phyloP scores from a whole-genome alignment of 2,888 invertebrate genomes.

The Cosmia trapezina region DNA sequence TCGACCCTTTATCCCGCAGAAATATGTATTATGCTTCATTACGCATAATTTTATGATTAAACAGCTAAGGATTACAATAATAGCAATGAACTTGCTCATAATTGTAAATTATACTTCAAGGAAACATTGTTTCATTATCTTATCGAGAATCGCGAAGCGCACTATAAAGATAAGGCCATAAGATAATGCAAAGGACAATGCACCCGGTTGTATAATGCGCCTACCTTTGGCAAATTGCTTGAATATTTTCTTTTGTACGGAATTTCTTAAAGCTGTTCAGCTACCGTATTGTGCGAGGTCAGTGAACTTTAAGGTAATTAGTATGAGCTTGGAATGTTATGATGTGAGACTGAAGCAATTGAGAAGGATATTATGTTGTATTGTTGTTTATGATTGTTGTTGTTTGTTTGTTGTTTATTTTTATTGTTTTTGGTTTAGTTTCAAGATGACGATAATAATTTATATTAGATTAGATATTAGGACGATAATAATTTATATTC shows the following conservation, averaged over 20 bases:
- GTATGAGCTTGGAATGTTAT: slow-evolving; percentile 44
- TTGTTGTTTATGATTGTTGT: too few relatives aligned
- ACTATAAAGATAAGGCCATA: slow-evolving; percentile 66
- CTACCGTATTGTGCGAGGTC: slow-evolving; percentile 58
- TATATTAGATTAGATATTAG: background rate
- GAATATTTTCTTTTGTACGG: slow-evolving; percentile 56
- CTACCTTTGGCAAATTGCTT: slow-evolving; percentile 59
- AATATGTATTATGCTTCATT: background rate
- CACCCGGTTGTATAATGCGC: slow-evolving; percentile 73
- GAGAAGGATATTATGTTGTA: background rate
- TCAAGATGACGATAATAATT: background rate
- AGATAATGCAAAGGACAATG: slow-evolving; percentile 72
- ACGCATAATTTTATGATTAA: slow-evolving; percentile 14
- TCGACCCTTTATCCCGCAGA: background rate
- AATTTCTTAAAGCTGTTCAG: slow-evolving; percentile 51
- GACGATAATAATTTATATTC: background rate
- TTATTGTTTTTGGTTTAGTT: slow-evolving; percentile 8
- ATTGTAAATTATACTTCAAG: slow-evolving; percentile 54
- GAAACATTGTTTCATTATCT: slow-evolving; percentile 67
- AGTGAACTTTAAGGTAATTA: slow-evolving; percentile 61
- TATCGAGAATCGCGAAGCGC: slow-evolving; percentile 70
- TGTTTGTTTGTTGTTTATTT: too few relatives aligned
- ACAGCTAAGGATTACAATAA: slow-evolving; percentile 5
- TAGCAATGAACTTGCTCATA: slow-evolving; percentile 37
- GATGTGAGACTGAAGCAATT: slow-evolving; percentile 49